Percentiles rank a stretch among this genome's conserved stretches.
Evolutionary conservation across 1,140 invertebrate genomes (phyloP).

Genomic region (Littorina saxatilis): DNA sequence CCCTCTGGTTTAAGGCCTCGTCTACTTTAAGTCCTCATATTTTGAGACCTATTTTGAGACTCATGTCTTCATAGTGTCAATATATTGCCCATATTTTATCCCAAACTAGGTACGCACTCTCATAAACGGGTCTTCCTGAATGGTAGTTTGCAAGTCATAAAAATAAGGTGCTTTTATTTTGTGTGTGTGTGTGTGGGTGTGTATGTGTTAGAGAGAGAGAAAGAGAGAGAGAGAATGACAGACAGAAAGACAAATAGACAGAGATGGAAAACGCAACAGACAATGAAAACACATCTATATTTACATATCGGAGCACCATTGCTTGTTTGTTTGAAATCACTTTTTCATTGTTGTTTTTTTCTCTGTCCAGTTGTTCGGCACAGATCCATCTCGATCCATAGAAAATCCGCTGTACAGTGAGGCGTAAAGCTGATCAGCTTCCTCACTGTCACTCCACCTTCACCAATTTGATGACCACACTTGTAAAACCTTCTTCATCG

Average conservation of each 20-base stretch:
- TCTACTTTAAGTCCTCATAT: too few relatives aligned
- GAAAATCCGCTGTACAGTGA: conserved; percentile 10
- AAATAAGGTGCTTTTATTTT: background rate
- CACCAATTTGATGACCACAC: background rate
- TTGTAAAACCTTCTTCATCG: background rate
- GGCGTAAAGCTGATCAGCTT: background rate
- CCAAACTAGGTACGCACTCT: too few relatives aligned
- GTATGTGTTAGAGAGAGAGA: background rate
- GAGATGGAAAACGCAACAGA: too few relatives aligned
- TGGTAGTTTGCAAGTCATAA: too few relatives aligned
- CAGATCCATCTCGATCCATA: background rate
- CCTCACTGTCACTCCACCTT: background rate
- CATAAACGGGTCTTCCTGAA: too few relatives aligned
- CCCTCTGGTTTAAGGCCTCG: too few relatives aligned
- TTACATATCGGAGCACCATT: too few relatives aligned
- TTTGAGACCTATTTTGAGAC: background rate
- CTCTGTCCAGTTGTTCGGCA: background rate
- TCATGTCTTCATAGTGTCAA: too few relatives aligned
- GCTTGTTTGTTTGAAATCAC: background rate
- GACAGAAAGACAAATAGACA: too few relatives aligned
- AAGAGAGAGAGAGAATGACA: too few relatives aligned
- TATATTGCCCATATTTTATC: too few relatives aligned
- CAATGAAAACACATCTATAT: too few relatives aligned
- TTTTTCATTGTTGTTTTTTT: background rate
- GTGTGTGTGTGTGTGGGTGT: background rate